Base-by-base conservation (phyloP, 2,113 vertebrate genomes). In the Ardeotis arabs region DNA sequence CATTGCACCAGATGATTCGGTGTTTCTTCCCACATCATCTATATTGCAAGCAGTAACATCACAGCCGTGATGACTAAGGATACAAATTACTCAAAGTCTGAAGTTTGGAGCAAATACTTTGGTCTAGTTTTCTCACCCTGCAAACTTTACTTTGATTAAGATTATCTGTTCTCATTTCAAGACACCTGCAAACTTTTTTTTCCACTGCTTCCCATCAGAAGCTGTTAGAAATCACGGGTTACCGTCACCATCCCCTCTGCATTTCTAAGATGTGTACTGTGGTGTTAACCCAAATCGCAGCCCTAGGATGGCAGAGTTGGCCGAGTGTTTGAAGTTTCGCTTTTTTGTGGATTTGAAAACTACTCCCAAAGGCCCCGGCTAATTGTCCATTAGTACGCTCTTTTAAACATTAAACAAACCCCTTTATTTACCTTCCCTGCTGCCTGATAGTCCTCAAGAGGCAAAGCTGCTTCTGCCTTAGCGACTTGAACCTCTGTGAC, bases 331-430 rank as follows among this genome's bases (percentile, higher is more conserved):
- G 81, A 94, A 92, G 84, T 31, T 73, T 81, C 28, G 33, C 7
- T 21, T 60, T 62, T 89, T 82, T 91, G 85, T 96, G 88, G 69
- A 91, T 96, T 97, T 92, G 50, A 90, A 93, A 74, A 27, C 77
- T 58, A 62, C 27, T 90, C 59, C 41, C 82, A 64, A 90, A 78
- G 76, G 21, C 22, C 23, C 55, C 31, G 31, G 28, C 88, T 97
- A 93, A 94, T 94, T 94, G 94, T 89, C 72, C 86, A 91, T 96
- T 96, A 94, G 88, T 52, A 62, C 14, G 28, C 55, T 89, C 74
- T 53, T 96, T 94, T 75, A 96, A 94, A 95, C 84, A 83, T 96
- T 95, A 96, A 95, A 94, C 95, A 96, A 93, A 87, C 18, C 19
- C 70, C 24, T 86, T 81, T 96, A 90, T 96, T 96, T 92, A 91